Percentiles rank a stretch among this genome's conserved stretches.
Conservation (phyloP, 2,113 vertebrate genomes). For the Toxostoma redivivum region DNA sequence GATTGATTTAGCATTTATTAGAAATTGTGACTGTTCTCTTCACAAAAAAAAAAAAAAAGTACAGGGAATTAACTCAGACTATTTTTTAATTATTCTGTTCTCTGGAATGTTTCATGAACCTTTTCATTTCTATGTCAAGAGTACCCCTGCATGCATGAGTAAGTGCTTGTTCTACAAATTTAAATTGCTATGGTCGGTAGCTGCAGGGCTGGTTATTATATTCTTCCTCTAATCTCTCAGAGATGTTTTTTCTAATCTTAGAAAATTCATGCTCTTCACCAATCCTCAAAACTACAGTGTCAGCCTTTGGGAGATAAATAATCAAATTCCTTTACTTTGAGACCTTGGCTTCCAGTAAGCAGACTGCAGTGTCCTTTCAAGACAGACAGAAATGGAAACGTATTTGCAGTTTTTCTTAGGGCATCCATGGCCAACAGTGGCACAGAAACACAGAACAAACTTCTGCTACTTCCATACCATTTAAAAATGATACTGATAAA, state of each 20-base stretch:
- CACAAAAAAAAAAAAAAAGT: not conserved
- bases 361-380: not conserved
- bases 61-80: not conserved
- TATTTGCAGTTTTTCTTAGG: not conserved
- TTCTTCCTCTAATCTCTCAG: not conserved
- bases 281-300: not conserved
- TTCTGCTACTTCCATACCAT: not conserved
- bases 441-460: not conserved
- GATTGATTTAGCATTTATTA: not conserved
- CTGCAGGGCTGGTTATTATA: not conserved
- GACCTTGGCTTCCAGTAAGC: not conserved
- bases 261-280: not conserved
- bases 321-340: not conserved
- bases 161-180: conserved; percentile 6
- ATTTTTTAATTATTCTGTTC: not conserved
- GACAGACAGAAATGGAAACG: not conserved
- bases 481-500: not conserved
- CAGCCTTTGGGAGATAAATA: not conserved
- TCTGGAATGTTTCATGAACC: not conserved
- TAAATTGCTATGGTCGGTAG: not conserved
- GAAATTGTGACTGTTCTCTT: not conserved
- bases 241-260: not conserved
- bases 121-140: not conserved
- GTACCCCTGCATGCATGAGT: not conserved
- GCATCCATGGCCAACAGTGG: not conserved